Conservation (phyloP, 2,888 invertebrate species). For the Tromatobia lineatoria region DNA sequence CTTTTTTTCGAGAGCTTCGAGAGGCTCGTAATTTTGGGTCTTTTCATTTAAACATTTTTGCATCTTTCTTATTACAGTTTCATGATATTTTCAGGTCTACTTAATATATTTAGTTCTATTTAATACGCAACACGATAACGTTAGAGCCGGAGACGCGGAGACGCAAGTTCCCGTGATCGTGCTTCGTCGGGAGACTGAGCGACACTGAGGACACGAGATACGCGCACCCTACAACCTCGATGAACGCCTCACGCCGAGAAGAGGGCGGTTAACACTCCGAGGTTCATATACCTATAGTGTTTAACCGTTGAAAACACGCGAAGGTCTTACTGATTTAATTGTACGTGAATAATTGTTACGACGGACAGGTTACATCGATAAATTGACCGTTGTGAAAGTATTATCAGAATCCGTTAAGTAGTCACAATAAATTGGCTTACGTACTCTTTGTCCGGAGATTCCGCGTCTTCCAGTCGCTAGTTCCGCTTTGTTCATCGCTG, state of each 20-base stretch:
- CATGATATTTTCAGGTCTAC: too few species aligned
- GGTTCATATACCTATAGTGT: not conserved
- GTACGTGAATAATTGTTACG: not conserved
- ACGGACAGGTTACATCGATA: not conserved
- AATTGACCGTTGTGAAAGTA: not conserved
- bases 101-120: too few species aligned
- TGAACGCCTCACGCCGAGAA: not conserved
- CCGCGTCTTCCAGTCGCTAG: not conserved
- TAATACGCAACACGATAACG: not conserved
- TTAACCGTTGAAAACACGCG: not conserved
- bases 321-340: conserved; percentile 18
- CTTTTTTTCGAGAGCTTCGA: too few species aligned
- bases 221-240: conserved; percentile 65
- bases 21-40: too few species aligned
- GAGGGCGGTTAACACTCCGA: conserved; percentile 13
- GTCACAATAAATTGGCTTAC: not conserved
- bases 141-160: not conserved
- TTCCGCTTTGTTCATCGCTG: not conserved
- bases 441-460: not conserved
- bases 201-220: conserved; percentile 72
- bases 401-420: conserved; percentile 9
- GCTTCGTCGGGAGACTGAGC: conserved; percentile 71
- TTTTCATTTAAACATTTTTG: too few species aligned
- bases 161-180: conserved; percentile 35
- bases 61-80: too few species aligned